Conservation (phyloP, 1,140 invertebrate genomes). For the Tachypleus tridentatus region DNA sequence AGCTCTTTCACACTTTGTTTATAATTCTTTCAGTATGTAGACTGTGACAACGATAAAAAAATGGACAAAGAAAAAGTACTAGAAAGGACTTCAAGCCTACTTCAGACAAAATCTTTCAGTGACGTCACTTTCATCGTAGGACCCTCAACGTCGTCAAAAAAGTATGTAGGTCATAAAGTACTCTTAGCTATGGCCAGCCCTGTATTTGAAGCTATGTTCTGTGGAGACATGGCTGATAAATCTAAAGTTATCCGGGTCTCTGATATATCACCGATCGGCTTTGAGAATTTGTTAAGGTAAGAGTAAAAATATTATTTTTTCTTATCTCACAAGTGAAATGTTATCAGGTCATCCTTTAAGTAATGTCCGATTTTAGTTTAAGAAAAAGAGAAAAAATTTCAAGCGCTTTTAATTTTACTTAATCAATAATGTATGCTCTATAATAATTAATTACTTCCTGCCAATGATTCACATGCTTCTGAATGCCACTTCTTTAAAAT, state of each 20-base stretch:
- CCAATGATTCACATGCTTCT: no score
- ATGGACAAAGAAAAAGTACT: conserved; percentile 19
- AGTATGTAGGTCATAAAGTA: conserved; percentile 27
- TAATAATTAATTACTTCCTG: no score
- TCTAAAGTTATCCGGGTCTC: conserved; percentile 27
- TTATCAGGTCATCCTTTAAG: no score
- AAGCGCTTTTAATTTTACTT: no score
- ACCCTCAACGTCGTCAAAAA: conserved; percentile 26
- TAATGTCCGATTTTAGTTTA: no score
- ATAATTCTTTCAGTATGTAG: no score
- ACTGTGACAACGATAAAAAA: no score
- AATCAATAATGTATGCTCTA: no score
- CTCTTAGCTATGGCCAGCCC: conserved; percentile 27
- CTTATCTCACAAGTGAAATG: no score
- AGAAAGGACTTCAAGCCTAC: conserved; percentile 20
- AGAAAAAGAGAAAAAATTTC: no score
- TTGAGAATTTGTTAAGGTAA: conserved; percentile 28
- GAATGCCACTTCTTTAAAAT: no score
- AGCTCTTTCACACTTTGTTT: no score
- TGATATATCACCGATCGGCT: conserved; percentile 27
- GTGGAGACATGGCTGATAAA: conserved; percentile 28
- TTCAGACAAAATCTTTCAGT: conserved; percentile 27
- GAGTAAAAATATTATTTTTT: not conserved
- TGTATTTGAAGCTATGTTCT: conserved; percentile 29
- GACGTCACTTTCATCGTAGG: conserved; percentile 30